Conservation (phyloP, 2,113 vertebrate genomes). For the Felis catus region DNA sequence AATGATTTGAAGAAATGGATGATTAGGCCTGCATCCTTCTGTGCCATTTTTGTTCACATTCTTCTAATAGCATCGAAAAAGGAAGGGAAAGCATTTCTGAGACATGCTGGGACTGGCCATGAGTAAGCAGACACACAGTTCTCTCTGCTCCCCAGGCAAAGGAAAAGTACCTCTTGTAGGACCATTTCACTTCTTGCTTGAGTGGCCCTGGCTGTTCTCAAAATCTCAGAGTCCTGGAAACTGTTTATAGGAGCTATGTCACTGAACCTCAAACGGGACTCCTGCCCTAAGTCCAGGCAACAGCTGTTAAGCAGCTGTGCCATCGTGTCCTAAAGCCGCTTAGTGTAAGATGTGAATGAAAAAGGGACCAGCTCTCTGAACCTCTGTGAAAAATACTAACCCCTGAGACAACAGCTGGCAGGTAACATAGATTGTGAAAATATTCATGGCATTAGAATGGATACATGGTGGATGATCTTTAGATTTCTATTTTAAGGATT, state of each 20-base stretch:
- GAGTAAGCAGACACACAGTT: neutral
- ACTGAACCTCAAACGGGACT: neutral
- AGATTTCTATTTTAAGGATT: neutral
- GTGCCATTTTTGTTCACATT: neutral
- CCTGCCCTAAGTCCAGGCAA: neutral
- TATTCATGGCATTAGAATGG: neutral
- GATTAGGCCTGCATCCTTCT: neutral
- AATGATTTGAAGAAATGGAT: neutral
- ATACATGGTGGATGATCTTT: neutral
- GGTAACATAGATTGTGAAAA: neutral
- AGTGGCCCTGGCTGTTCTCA: neutral
- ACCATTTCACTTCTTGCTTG: neutral
- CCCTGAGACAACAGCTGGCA: constrained; percentile 8
- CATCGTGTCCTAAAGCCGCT: neutral
- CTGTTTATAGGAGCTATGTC: neutral
- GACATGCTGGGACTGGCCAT: neutral
- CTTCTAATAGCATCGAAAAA: neutral
- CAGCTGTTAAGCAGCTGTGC: constrained; percentile 67
- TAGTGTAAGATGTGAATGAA: neutral
- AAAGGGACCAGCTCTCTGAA: neutral
- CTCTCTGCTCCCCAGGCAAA: neutral
- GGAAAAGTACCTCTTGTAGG: neutral
- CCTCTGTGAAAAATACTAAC: neutral
- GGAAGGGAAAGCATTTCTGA: neutral
- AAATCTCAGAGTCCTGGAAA: neutral